Percentiles rank a stretch among this genome's conserved stretches.
Evolutionary conservation across 2,797 vertebrate species (phyloP).

Genomic region (Zalophus californianus): DNA sequence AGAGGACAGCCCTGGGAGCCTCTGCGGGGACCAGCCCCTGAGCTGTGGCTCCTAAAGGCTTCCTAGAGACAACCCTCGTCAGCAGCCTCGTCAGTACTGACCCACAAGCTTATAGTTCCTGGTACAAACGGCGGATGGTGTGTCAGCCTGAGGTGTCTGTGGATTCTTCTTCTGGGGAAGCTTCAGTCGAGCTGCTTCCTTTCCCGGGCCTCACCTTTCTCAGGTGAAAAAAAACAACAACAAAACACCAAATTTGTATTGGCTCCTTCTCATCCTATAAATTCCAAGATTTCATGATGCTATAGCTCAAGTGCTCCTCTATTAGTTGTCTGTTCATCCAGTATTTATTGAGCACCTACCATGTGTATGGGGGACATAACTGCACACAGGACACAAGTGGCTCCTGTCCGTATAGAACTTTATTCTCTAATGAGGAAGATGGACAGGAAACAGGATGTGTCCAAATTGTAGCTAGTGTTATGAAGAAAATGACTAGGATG

Average conservation of each 20-base stretch:
- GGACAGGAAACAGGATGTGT: not conserved
- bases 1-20: not conserved
- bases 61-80: not conserved
- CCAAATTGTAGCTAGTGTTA: not conserved
- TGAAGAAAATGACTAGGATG: not conserved
- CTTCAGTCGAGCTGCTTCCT: not conserved
- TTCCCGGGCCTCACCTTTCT: not conserved
- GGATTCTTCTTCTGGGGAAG: not conserved
- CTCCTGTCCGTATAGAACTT: not conserved
- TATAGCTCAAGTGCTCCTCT: not conserved
- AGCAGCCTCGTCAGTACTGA: not conserved
- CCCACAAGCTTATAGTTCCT: not conserved
- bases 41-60: rapidly evolving
- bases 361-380: not conserved
- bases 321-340: not conserved
- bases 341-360: not conserved
- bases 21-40: not conserved
- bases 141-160: not conserved
- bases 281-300: not conserved
- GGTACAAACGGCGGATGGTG: not conserved
- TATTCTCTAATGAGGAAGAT: not conserved
- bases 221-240: not conserved
- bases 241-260: not conserved
- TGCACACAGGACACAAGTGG: not conserved
- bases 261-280: not conserved